A percentile compares a stretch with the other conserved stretches of the same genome.
Evolutionary conservation across 2,113 vertebrate species (phyloP).

Genomic region (Anarrhichthys ocellatus): DNA sequence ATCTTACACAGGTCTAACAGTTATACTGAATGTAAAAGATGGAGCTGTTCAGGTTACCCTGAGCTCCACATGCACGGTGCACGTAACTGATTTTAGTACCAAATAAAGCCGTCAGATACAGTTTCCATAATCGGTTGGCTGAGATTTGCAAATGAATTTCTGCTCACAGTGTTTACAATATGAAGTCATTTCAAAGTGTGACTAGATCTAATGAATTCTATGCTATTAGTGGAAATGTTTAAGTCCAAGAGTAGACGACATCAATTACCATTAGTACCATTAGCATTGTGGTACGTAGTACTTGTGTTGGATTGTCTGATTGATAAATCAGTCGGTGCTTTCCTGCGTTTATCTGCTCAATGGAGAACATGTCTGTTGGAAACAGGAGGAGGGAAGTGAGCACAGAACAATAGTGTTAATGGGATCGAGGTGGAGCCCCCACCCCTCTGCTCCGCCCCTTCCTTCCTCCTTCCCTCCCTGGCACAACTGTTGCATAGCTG

Average conservation of each 20-base stretch:
- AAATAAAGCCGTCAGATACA: too few species aligned
- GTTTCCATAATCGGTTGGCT: neutral
- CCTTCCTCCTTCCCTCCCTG: conserved; percentile 63
- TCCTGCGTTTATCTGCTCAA: neutral
- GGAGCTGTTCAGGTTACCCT: too few species aligned
- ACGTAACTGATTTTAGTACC: too few species aligned
- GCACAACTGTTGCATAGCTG: conserved; percentile 48
- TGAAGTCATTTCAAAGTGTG: too few species aligned
- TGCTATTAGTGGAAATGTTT: neutral
- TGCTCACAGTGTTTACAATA: neutral
- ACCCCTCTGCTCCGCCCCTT: conserved; percentile 51
- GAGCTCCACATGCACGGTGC: too few species aligned
- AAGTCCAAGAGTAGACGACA: neutral
- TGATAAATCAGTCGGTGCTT: neutral
- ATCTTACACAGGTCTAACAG: too few species aligned
- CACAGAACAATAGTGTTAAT: conserved; percentile 71
- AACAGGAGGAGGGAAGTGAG: neutral
- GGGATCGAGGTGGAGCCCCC: conserved; percentile 37
- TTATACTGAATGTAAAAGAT: neutral
- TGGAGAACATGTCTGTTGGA: neutral
- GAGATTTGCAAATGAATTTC: neutral
- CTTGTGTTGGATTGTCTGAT: neutral
- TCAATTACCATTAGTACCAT: neutral
- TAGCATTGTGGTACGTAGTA: neutral
- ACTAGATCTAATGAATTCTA: neutral